These are phyloP conservation scores for Clangula hyemalis DNA, from an alignment of 2,797 vertebrate species.

Conservation along the genomic window DNA sequence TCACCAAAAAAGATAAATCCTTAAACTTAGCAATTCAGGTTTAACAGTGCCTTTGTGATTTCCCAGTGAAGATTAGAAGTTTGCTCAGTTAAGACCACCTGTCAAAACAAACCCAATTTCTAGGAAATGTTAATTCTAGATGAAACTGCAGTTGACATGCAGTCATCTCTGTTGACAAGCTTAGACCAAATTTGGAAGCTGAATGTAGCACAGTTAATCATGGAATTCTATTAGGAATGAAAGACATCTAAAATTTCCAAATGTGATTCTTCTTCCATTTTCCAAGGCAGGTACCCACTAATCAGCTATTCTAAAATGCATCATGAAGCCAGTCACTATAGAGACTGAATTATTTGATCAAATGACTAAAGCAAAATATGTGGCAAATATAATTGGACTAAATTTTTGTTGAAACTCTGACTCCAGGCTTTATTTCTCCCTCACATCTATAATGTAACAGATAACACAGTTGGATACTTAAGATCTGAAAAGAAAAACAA, in stretches of 20 bases:
- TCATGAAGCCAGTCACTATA: not conserved
- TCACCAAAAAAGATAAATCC: not conserved
- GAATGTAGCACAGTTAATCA: not conserved
- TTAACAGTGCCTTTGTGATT: not conserved
- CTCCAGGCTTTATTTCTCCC: conserved; percentile 7
- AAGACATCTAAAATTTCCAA: conserved; percentile 5
- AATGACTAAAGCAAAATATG: conserved; percentile 27
- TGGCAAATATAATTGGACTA: not conserved
- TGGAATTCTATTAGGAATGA: not conserved
- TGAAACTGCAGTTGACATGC: not conserved
- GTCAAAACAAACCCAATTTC: not conserved
- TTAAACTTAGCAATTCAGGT: not conserved
- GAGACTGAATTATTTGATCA: conserved; percentile 14
- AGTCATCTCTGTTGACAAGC: not conserved
- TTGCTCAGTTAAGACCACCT: not conserved
- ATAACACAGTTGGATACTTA: not conserved
- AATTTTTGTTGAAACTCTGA: not conserved
- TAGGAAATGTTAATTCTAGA: not conserved
- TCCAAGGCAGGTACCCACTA: not conserved
- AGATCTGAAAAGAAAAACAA: conserved; percentile 1
- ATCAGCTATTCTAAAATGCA: not conserved
- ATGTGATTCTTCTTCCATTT: not conserved
- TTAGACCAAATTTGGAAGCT: not conserved
- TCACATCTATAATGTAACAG: not conserved
- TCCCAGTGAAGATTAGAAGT: not conserved